phyloP scores from a whole-genome alignment of 1,140 invertebrate species.

The Aphelinus certus region DNA sequence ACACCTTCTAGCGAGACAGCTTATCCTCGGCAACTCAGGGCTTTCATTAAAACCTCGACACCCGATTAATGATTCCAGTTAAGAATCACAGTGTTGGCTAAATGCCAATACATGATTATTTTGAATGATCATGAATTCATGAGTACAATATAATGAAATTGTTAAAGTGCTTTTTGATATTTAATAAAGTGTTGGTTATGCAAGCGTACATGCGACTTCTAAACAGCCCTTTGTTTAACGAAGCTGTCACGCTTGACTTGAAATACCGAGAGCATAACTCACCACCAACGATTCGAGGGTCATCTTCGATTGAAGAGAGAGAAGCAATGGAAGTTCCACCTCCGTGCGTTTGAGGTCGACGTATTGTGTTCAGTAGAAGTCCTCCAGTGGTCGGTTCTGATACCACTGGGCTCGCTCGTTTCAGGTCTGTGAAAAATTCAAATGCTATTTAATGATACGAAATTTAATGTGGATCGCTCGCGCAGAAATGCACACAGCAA shows the following conservation, averaged over 20 bases:
- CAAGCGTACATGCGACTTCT: too few species aligned
- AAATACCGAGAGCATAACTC: conserved; percentile 49
- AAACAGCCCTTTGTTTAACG: too few species aligned
- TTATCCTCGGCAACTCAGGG: not conserved
- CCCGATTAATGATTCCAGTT: too few species aligned
- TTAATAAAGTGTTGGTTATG: too few species aligned
- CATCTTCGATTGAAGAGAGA: conserved; percentile 66
- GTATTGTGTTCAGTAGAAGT: conserved; percentile 65
- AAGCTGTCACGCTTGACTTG: conserved; percentile 1
- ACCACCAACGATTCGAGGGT: conserved; percentile 68
- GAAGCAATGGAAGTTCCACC: conserved; percentile 63
- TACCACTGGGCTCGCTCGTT: conserved; percentile 67
- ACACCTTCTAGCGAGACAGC: conserved; percentile 38
- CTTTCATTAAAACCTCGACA: not conserved
- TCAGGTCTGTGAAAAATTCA: conserved; percentile 63
- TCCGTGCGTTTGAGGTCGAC: conserved; percentile 58
- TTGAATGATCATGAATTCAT: too few species aligned
- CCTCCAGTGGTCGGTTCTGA: conserved; percentile 66
- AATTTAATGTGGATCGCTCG: too few species aligned
- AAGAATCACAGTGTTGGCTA: too few species aligned
- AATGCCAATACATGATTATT: too few species aligned
- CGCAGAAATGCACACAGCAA: too few species aligned
- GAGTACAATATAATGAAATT: too few species aligned
- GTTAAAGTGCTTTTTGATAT: too few species aligned
- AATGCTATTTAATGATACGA: not conserved